Evolutionary conservation across 1,140 invertebrate species (phyloP).

Genomic region (Spodoptera frugiperda): DNA sequence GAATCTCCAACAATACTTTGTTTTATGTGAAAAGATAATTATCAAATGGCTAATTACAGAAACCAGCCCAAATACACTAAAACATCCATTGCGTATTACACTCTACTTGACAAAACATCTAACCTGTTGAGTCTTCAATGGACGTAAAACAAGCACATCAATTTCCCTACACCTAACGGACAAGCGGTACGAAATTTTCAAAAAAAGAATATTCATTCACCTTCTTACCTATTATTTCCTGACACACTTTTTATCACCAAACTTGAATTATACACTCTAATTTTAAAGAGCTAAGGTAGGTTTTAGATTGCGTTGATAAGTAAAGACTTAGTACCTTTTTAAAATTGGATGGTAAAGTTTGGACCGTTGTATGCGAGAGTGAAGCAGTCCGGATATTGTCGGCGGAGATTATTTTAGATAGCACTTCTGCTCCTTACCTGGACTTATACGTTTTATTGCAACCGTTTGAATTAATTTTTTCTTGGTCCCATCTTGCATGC

Average conservation of each 20-base stretch:
- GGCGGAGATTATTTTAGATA: constrained; percentile 70
- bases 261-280: not conserved
- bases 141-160: too few relatives aligned
- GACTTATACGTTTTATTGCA: constrained; percentile 49
- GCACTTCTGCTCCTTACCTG: constrained; percentile 55
- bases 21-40: too few relatives aligned
- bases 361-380: constrained; percentile 46
- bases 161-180: not conserved
- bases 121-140: too few relatives aligned
- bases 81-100: too few relatives aligned
- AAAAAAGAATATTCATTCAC: not conserved
- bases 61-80: too few relatives aligned
- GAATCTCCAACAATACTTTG: too few relatives aligned
- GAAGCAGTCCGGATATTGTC: constrained; percentile 64
- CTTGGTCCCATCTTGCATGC: constrained; percentile 1
- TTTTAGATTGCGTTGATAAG: not conserved
- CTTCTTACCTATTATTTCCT: constrained; percentile 28
- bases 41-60: not conserved
- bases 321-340: constrained; percentile 44
- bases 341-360: constrained; percentile 44
- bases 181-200: not conserved
- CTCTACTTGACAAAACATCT: too few relatives aligned
- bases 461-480: constrained; percentile 24
- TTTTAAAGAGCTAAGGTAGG: not conserved
- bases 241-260: constrained; percentile 31